A percentile compares a stretch with the other conserved stretches of the same genome.
These are phyloP conservation scores for Aleiodes alternator DNA, from an alignment of 2,888 invertebrate genomes.

Conservation along the genomic window DNA sequence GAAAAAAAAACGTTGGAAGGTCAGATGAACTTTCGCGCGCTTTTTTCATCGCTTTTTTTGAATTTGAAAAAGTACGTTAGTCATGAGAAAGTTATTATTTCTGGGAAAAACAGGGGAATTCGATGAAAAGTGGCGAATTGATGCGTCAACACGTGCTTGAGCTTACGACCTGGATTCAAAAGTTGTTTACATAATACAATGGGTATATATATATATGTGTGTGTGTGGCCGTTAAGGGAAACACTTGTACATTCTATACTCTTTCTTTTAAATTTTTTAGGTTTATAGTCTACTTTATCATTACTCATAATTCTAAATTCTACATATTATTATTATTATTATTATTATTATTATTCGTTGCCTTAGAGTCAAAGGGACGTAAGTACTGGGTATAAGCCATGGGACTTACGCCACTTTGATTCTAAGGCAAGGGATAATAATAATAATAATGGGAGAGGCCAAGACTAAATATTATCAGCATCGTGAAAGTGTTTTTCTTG, in stretches of 20 bases:
- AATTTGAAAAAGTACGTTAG: too few species aligned
- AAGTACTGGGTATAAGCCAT: too few species aligned
- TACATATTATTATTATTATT: slow-evolving; percentile 2
- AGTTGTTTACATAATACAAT: slow-evolving; percentile 29
- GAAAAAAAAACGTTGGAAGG: too few species aligned
- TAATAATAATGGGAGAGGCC: too few species aligned
- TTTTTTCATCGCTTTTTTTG: too few species aligned
- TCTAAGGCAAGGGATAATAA: too few species aligned
- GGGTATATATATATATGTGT: too few species aligned
- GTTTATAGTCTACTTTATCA: not conserved
- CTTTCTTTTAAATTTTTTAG: not conserved
- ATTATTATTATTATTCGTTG: not conserved
- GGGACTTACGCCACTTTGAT: too few species aligned
- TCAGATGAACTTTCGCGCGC: too few species aligned
- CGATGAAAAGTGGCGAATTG: not conserved
- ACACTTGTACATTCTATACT: slow-evolving; percentile 12
- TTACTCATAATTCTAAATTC: not conserved
- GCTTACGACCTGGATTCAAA: slow-evolving; percentile 34
- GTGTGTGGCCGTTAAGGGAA: not conserved
- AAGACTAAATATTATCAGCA: slow-evolving; percentile 4
- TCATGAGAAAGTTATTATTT: too few species aligned
- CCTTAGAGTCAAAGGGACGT: too few species aligned
- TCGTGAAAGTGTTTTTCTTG: not conserved
- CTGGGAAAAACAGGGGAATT: too few species aligned
- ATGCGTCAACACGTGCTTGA: slow-evolving; percentile 37